Evolutionary conservation across 1,140 invertebrate species (phyloP), one percentile per base, ranked within the genome.

Genomic region (Leptopilina clavipes): DNA sequence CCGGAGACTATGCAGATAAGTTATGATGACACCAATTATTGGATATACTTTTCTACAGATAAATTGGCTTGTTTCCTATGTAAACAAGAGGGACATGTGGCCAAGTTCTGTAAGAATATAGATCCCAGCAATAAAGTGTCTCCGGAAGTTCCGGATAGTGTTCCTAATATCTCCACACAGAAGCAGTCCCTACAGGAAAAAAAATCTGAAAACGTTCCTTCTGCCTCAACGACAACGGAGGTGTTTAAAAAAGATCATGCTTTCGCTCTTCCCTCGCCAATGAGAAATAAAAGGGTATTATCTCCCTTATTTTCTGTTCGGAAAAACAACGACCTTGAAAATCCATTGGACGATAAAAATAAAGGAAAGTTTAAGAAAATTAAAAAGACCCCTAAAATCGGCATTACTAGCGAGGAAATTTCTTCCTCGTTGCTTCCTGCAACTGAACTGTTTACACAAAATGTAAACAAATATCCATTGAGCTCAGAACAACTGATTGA

Each of bases 381-480:
- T 1, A 48, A n/a, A 48, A 48, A 10, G 44, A 48, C n/a, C 11
- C 14, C 44, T 6, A 48, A 14, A 48, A n/a, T 14, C n/a, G 14
- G 44, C 1, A 48, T 48, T 48, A 48, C 44, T 48, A n/a, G 10
- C 10, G 44, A 48, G 44, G 44, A 48, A n/a, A n/a, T 48, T 48
- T 48, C 44, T 48, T 0, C 44, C 14, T 14, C 44, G 10, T n/a
- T 48, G 3, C 1, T 48, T n/a, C 44, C 14, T n/a, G 14, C 44
- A 3, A n/a, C 44, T n/a, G 44, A 48, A 14, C 44, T 48, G 44
- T 48, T 48, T 14, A 48, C 44, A 48, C 11, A 48, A 14, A 48
- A 48, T 48, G 44, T 48, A n/a, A 48, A 48, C 6, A 48, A 48
- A n/a, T 48, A 48, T 48, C 44, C 44, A 48, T 48, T 48, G n/a